Conservation (phyloP, 2,797 vertebrate species). For the Sebastes kiyomatsui region DNA sequence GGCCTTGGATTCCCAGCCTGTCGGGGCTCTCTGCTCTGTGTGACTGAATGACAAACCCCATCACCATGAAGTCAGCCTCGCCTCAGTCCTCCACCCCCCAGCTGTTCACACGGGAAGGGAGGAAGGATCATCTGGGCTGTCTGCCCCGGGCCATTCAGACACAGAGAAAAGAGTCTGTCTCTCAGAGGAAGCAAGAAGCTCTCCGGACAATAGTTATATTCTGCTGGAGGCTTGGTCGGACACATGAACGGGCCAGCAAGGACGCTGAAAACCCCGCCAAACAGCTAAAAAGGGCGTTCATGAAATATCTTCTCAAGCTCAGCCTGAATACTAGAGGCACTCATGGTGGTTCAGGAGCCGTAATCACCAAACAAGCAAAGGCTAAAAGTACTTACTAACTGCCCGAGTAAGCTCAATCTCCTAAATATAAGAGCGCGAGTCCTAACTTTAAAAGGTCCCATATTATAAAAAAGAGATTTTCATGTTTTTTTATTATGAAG, state of each 20-base stretch:
- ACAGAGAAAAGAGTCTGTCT: constrained; percentile 66
- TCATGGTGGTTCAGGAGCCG: neutral
- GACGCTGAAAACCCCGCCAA: constrained; percentile 8
- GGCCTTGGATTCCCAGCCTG: constrained; percentile 46
- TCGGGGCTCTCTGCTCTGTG: constrained; percentile 29
- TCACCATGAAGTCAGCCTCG: constrained; percentile 37
- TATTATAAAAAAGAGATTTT: no score
- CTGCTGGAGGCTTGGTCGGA: constrained; percentile 41
- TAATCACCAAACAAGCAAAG: neutral
- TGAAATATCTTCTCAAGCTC: constrained; percentile 6
- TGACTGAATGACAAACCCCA: constrained; percentile 56
- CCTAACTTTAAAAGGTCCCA: no score
- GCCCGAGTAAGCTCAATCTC: neutral
- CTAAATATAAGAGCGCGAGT: neutral
- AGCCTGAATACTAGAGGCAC: constrained; percentile 18
- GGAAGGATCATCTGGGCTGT: constrained; percentile 29
- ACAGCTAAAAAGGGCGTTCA: neutral
- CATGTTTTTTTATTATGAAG: no score
- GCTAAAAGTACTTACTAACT: neutral
- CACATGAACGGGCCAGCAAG: constrained; percentile 9
- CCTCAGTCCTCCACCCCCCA: constrained; percentile 37
- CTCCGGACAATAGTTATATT: constrained; percentile 74
- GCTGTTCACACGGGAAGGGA: constrained; percentile 51
- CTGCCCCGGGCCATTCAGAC: constrained; percentile 46
- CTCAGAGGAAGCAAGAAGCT: constrained; percentile 51